Base-by-base conservation (phyloP, 2,888 invertebrate genomes). In the Dyspetes luteomarginatus region DNA sequence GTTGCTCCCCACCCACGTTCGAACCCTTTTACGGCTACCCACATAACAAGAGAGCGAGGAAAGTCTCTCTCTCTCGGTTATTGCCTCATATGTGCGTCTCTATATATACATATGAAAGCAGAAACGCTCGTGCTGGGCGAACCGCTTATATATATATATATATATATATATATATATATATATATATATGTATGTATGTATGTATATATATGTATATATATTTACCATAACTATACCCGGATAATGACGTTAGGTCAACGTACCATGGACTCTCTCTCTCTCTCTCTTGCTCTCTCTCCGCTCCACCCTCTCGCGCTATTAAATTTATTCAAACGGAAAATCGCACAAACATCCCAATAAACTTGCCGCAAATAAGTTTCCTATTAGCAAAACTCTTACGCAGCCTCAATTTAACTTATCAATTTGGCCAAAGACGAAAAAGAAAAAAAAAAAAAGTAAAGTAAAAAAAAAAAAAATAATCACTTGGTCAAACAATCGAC, bases 281-380 rank as follows among this genome's bases (percentile, higher is more conserved):
- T 36, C 36, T 36, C 9, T 9, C 36, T 36, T 12, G 7, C 36
- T 36, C 12, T 36, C 36, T 36, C 36, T 36, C 12, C 65, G 71
- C 28, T 71, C 67, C 58, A 81, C 83, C 77, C 83, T 79, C 64
- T 50, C 65, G 71, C 76, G 55, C 71, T 67, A 69, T 72, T 79
- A 74, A 79, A 83, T 83, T 77, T 77, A 83, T 77, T 82, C 83
- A 79, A 65, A 79, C 78, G 83, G 73, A 77, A 83, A 83, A 79
- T 74, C 43, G 71, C n/a, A n/a, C 41, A 56, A 50, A 62, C 36
- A 64, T 71, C 65, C 50, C 48, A 50, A 65, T 65, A 65, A 30
- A 56, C 64, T n/a, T n/a, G 56, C 64, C 26, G 48, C 41, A 36
- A 56, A 78, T 36, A 55, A 24, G 65, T 41, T 22, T n/a, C 17